Conservation (phyloP, 2,797 vertebrate genomes). For the Chromobotia macracanthus region DNA sequence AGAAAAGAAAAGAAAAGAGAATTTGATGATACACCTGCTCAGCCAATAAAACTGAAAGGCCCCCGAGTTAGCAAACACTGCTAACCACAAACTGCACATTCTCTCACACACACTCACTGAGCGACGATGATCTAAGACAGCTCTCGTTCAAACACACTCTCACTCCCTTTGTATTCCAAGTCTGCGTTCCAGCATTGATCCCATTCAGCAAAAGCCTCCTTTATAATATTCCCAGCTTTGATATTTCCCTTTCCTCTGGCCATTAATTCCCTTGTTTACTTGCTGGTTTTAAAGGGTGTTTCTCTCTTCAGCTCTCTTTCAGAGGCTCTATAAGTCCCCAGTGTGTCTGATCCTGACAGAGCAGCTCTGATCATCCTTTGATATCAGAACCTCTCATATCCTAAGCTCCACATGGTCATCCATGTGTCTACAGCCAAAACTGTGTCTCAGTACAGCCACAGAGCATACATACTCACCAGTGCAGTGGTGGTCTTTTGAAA, state of each 20-base stretch:
- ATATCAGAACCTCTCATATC: constrained; percentile 59
- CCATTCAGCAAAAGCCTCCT: constrained; percentile 52
- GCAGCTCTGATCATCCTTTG: constrained; percentile 56
- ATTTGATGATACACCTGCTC: constrained; percentile 46
- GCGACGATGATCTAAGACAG: constrained; percentile 15
- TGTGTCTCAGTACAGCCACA: constrained; percentile 46
- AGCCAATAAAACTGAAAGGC: constrained; percentile 13
- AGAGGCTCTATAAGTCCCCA: constrained; percentile 51
- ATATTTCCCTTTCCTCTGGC: constrained; percentile 54
- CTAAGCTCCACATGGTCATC: constrained; percentile 49
- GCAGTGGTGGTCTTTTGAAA: not conserved
- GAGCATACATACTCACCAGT: constrained; percentile 21
- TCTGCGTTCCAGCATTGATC: constrained; percentile 45
- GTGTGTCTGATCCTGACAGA: constrained; percentile 56
- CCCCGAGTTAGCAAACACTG: constrained; percentile 36
- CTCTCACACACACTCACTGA: constrained; percentile 1
- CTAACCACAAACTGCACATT: constrained; percentile 42
- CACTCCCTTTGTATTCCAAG: constrained; percentile 43
- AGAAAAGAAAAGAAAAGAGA: not conserved
- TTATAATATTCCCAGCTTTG: constrained; percentile 53
- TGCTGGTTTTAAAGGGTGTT: constrained; percentile 54
- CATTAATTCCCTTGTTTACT: constrained; percentile 61
- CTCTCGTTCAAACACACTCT: constrained; percentile 32
- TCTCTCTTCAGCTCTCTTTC: constrained; percentile 46
- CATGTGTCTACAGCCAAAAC: constrained; percentile 47